These are phyloP conservation scores for Cottus gobio DNA, from an alignment of 2,113 vertebrate species.

Conservation along the genomic window DNA sequence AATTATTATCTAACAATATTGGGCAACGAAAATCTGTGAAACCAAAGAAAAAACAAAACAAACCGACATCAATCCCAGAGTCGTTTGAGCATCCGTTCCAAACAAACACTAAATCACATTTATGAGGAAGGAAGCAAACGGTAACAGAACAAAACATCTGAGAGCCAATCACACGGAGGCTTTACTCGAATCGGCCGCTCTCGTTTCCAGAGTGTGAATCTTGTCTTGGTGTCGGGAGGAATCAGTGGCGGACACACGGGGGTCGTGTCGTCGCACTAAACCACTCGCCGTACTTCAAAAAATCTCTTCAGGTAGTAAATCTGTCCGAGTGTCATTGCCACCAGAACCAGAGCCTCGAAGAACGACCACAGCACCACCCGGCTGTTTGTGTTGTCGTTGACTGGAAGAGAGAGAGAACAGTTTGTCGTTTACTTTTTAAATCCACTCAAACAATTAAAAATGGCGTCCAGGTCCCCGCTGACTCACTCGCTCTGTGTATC, in stretches of 20 bases:
- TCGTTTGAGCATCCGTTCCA: slow-evolving; percentile 49
- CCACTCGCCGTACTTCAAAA: slow-evolving; percentile 99
- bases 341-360: slow-evolving; percentile 98
- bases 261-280: slow-evolving; percentile 81
- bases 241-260: slow-evolving; percentile 76
- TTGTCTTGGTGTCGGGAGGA: slow-evolving; percentile 79
- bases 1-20: slow-evolving; percentile 21
- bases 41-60: slow-evolving; percentile 20
- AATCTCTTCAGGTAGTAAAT: slow-evolving; percentile 99
- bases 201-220: slow-evolving; percentile 71
- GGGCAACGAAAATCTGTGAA: slow-evolving; percentile 22
- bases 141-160: slow-evolving; percentile 54
- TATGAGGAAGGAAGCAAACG: slow-evolving; percentile 49
- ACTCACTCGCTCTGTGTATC: slow-evolving; percentile 98
- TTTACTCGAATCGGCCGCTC: slow-evolving; percentile 69
- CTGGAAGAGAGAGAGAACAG: slow-evolving; percentile 73
- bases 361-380: slow-evolving; percentile 99
- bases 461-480: too few species aligned
- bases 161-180: slow-evolving; percentile 52
- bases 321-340: slow-evolving; percentile 99
- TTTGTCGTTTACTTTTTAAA: background rate
- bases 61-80: slow-evolving; percentile 32
- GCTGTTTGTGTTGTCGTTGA: slow-evolving; percentile 99
- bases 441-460: background rate
- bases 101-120: slow-evolving; percentile 47